Conservation (phyloP, 2,797 vertebrate genomes). For the Pelochelys cantorii region DNA sequence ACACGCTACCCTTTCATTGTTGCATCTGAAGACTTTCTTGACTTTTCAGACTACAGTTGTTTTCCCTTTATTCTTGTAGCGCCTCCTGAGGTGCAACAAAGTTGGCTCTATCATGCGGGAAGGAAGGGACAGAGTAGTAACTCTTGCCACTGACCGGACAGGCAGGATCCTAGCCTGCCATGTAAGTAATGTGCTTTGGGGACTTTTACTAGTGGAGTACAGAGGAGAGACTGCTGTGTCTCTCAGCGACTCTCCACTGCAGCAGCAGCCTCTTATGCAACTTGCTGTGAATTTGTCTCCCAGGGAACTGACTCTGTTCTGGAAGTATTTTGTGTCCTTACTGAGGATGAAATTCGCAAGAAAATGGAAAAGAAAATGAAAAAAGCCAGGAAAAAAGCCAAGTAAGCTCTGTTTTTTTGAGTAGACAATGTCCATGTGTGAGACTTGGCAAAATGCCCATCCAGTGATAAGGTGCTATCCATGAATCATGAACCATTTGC, state of each 20-base stretch:
- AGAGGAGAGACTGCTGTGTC: not conserved
- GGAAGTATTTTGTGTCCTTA: conserved; percentile 92
- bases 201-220: fast-evolving
- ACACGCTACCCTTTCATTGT: not conserved
- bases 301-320: conserved; percentile 90
- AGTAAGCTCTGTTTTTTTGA: conserved; percentile 78
- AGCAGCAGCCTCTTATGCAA: not conserved
- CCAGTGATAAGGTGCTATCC: not conserved
- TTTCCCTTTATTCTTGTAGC: conserved; percentile 73
- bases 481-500: not conserved
- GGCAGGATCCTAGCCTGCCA: conserved; percentile 91
- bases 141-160: conserved; percentile 85
- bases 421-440: not conserved
- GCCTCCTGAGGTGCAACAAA: conserved; percentile 89
- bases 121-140: conserved; percentile 91
- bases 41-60: not conserved
- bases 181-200: conserved; percentile 82
- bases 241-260: not conserved
- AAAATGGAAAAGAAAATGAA: conserved; percentile 91
- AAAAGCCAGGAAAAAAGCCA: conserved; percentile 92
- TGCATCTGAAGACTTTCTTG: not conserved
- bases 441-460: not conserved
- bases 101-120: conserved; percentile 92
- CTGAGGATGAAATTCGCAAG: conserved; percentile 87
- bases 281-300: not conserved